These are phyloP conservation scores for Eriosoma lanigerum DNA, from an alignment of 1,140 invertebrate species.

Conservation along the genomic window DNA sequence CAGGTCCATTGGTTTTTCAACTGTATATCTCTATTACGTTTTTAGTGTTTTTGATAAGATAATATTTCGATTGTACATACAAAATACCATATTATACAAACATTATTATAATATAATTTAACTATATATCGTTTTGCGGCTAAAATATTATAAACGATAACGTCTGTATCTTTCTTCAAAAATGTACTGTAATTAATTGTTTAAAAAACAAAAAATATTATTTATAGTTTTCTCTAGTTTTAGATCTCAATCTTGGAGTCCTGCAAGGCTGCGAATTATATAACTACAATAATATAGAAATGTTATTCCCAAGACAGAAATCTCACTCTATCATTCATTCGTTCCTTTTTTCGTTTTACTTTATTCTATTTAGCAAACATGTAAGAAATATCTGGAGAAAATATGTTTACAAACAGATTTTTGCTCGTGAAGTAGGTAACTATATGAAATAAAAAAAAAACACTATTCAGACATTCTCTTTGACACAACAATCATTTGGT, in stretches of 20 bases:
- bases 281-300: too few relatives aligned
- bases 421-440: not conserved
- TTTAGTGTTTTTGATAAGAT: conserved; percentile 22
- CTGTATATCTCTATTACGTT: not conserved
- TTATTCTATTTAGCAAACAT: not conserved
- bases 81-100: too few relatives aligned
- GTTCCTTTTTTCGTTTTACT: not conserved
- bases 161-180: too few relatives aligned
- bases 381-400: not conserved
- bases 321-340: not conserved
- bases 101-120: too few relatives aligned
- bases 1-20: not conserved
- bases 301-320: not conserved
- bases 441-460: not conserved
- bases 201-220: too few relatives aligned
- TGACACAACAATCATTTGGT: not conserved
- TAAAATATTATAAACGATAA: too few relatives aligned
- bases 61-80: not conserved
- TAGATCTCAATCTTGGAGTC: too few relatives aligned
- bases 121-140: too few relatives aligned
- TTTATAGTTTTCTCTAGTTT: too few relatives aligned
- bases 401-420: not conserved
- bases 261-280: too few relatives aligned
- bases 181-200: too few relatives aligned
- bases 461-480: too few relatives aligned